Conservation (phyloP, 1,140 invertebrate genomes). For the Calycopis cecrops region DNA sequence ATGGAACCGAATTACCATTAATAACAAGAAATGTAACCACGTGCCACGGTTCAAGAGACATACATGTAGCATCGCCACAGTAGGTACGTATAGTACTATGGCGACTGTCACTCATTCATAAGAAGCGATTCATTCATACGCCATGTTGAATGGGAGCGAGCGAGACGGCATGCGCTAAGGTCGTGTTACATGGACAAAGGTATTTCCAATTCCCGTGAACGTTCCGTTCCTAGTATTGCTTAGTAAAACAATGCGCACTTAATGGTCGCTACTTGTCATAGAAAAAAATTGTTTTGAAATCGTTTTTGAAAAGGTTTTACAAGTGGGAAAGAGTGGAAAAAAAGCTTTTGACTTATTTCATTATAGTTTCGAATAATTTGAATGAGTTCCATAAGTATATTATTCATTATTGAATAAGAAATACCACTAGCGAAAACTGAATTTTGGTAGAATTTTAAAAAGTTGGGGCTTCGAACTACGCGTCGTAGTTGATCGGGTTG, state of each 20-base stretch:
- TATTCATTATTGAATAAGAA: no score
- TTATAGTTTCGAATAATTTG: background rate
- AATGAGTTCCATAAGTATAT: no score
- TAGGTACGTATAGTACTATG: constrained; percentile 65
- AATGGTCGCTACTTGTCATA: no score
- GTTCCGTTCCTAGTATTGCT: constrained; percentile 53
- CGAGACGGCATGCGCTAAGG: constrained; percentile 46
- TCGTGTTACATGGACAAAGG: constrained; percentile 59
- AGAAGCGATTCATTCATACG: constrained; percentile 70
- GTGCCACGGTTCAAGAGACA: constrained; percentile 38
- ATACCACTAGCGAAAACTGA: no score
- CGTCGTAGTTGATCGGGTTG: no score
- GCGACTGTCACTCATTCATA: constrained; percentile 70
- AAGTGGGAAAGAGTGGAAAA: background rate
- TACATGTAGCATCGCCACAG: constrained; percentile 30
- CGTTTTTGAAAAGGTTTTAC: no score
- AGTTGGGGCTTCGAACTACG: no score
- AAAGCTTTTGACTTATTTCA: constrained; percentile 12
- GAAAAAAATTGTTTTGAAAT: no score
- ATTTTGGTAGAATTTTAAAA: no score
- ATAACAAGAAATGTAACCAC: constrained; percentile 39
- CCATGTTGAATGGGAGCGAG: constrained; percentile 67
- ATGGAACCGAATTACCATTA: constrained; percentile 1
- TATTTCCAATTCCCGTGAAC: constrained; percentile 48
- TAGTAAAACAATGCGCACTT: constrained; percentile 47